These are phyloP conservation scores for Bubo bubo DNA, from an alignment of 2,113 vertebrate genomes.

Conservation along the genomic window DNA sequence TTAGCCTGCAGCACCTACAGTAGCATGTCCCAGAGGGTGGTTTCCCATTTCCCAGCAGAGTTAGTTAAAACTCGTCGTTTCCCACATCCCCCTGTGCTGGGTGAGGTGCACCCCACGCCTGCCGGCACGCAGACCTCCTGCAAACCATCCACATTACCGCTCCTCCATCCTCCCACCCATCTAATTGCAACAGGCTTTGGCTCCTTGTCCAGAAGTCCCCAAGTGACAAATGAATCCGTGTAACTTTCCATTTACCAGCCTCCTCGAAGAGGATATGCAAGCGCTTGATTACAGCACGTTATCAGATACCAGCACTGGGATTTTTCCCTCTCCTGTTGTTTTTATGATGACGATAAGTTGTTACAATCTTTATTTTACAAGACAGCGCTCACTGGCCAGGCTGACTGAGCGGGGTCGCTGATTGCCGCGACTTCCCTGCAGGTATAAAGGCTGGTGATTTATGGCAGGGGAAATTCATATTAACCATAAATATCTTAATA, in stretches of 20 bases:
- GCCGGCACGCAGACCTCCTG: not conserved
- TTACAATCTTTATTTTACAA: constrained; percentile 50
- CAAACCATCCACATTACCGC: not conserved
- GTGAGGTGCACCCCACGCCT: not conserved
- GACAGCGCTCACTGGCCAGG: not conserved
- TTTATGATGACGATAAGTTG: constrained; percentile 35
- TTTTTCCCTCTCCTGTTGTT: constrained; percentile 59
- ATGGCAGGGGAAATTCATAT: constrained; percentile 59
- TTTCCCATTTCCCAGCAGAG: not conserved
- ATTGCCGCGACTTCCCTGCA: constrained; percentile 50
- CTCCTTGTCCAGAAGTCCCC: not conserved
- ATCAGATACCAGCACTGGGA: constrained; percentile 41
- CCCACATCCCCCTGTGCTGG: not conserved
- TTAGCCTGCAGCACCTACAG: not conserved
- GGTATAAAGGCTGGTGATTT: constrained; percentile 52
- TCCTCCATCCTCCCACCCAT: not conserved
- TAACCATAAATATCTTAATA: constrained; percentile 66
- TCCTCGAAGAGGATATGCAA: not conserved
- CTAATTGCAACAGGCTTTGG: not conserved
- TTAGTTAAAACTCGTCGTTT: fast-evolving
- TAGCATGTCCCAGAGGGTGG: not conserved
- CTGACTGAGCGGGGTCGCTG: not conserved
- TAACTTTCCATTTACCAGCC: constrained; percentile 27
- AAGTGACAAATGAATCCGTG: not conserved
- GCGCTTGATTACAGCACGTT: not conserved